Evolutionary conservation across 2,797 vertebrate genomes (phyloP).

Genomic region (Cuniculus paca): DNA sequence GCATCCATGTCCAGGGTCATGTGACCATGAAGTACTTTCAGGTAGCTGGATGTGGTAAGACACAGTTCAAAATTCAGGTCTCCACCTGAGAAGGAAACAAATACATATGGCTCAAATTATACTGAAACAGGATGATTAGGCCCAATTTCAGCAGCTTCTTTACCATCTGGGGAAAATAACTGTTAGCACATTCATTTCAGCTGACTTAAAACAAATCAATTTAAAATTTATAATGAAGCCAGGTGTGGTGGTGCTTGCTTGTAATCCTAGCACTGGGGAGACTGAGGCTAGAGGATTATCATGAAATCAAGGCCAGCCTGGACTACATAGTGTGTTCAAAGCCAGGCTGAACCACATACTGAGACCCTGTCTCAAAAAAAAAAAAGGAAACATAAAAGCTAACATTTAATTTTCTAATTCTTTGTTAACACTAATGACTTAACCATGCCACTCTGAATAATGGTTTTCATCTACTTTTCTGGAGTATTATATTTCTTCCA

Average conservation of each 20-base stretch:
- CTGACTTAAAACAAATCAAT: constrained; percentile 11
- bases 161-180: constrained; percentile 23
- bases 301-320: background rate
- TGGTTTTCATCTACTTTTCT: background rate
- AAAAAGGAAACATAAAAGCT: background rate
- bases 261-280: background rate
- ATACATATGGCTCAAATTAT: background rate
- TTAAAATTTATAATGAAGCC: constrained; percentile 36
- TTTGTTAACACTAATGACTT: constrained; percentile 44
- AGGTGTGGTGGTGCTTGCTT: background rate
- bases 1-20: constrained; percentile 98
- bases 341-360: background rate
- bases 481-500: background rate
- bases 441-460: constrained; percentile 36
- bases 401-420: constrained; percentile 56
- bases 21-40: constrained; percentile 92
- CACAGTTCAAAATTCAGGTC: constrained; percentile 74
- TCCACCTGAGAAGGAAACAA: constrained; percentile 76
- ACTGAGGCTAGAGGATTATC: background rate
- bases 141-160: background rate
- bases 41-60: constrained; percentile 54
- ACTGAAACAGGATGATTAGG: background rate
- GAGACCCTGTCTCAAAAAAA: background rate
- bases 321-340: background rate
- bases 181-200: background rate